phyloP scores from a whole-genome alignment of 2,888 invertebrate species.

The Parochlus steinenii region DNA sequence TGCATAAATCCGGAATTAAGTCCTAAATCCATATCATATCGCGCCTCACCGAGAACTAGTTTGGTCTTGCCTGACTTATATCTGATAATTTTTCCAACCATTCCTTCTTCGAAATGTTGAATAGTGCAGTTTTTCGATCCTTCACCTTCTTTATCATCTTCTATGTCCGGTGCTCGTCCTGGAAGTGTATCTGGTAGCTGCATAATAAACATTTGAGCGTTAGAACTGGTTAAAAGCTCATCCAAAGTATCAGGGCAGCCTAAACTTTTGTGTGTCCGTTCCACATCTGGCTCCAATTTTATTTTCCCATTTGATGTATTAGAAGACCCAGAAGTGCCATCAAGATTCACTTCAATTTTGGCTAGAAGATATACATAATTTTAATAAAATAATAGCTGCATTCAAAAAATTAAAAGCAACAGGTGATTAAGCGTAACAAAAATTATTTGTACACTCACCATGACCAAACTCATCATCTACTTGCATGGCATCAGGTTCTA shows the following conservation, averaged over 20 bases:
- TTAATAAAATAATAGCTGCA: background rate
- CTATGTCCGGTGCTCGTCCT: conserved; percentile 18
- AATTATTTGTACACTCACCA: too few species aligned
- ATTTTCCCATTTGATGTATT: background rate
- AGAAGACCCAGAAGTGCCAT: background rate
- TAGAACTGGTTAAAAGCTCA: background rate
- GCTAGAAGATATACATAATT: background rate
- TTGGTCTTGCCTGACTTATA: conserved; percentile 41
- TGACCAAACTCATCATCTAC: too few species aligned
- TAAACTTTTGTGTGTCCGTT: too few species aligned
- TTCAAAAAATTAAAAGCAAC: background rate
- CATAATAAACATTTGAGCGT: conserved; percentile 9
- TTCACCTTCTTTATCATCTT: conserved; percentile 13
- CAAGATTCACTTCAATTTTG: too few species aligned
- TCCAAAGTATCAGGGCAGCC: conserved; percentile 5
- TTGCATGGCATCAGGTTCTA: too few species aligned
- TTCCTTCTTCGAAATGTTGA: conserved; percentile 37
- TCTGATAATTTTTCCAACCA: conserved; percentile 38
- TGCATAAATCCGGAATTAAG: conserved; percentile 40
- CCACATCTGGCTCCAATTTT: conserved; percentile 5
- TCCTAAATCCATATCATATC: conserved; percentile 40
- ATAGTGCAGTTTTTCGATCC: conserved; percentile 23
- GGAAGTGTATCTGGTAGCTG: conserved; percentile 25
- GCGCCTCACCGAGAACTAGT: conserved; percentile 36
- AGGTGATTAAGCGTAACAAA: too few species aligned